Evolutionary conservation across 92 coral and sea anemone species (phyloP), one percentile per base, ranked within the genome.

Genomic region (Palythoa caribaeorum): DNA sequence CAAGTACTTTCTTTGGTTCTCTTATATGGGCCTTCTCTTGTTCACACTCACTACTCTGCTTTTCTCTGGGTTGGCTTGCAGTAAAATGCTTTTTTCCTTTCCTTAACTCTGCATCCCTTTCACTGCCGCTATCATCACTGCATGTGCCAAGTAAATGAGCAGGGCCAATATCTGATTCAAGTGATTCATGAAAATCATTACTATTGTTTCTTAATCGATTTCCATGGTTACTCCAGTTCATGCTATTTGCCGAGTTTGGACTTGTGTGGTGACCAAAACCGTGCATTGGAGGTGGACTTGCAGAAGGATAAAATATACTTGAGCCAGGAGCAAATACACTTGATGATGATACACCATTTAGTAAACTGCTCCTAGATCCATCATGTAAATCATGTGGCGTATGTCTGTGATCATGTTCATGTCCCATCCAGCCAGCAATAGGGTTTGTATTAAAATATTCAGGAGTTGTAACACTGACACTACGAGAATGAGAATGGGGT

Each of bases 391-490:
- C 97, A n/a, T 87, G 91, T 15, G 80, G 81, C 4, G 85, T 80
- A 73, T 90, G 92, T 73, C 92, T 81, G 73, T 94, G 96, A 10
- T 97, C 99, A 87, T 95, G 99, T 8, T 97, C 99, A 73, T 97
- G 99, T 52, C 97, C 91, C 65, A 97, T 83, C 99, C 99, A 97
- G 11, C 98, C 87, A 15, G 96, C 71, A 7, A 95, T 63, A 62
- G 96, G 99, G 78, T 92, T 88, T 35, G 94, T 80, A 70, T 36
- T 70, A 75, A 95, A 97, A 75, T 90, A 91, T 77, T 97, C 99
- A 10, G 99, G 94, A 28, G 78, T 90, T 39, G 72, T 90, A 83
- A 90, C 88, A 69, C 95, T 94, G 63, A 93, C 87, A 60, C 92
- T 92, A 53, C 90, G 96, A 16, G 95, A 36, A 78, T 91, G 98